Evolutionary conservation across 2,797 vertebrate species (phyloP).

Genomic region (Triplophysa bombifrons): DNA sequence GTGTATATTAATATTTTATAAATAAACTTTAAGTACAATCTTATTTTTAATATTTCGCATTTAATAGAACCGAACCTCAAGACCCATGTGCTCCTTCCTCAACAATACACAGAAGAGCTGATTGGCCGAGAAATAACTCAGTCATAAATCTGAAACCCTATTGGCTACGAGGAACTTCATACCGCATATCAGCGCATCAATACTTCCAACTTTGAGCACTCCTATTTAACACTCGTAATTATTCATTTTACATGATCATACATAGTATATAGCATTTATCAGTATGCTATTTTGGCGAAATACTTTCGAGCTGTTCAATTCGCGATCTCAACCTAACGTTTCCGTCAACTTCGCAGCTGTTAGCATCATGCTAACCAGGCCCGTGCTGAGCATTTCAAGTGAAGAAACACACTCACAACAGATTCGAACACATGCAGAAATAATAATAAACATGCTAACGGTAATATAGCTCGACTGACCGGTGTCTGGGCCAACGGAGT

Average conservation of each 20-base stretch:
- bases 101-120: slow-evolving; percentile 12
- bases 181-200: neutral
- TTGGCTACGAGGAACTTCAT: neutral
- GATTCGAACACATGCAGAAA: neutral
- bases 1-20: too few relatives aligned
- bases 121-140: slow-evolving; percentile 13
- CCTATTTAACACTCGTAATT: neutral
- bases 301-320: neutral
- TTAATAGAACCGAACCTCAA: neutral
- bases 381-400: neutral
- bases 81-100: neutral
- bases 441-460: neutral
- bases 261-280: too few relatives aligned
- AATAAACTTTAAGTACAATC: too few relatives aligned
- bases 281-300: neutral
- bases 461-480: slow-evolving; percentile 1
- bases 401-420: neutral
- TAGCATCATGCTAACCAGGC: slow-evolving; percentile 31
- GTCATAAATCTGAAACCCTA: neutral
- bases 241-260: neutral
- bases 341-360: neutral
- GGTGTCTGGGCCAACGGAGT: neutral
- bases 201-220: neutral
- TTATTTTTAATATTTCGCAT: too few relatives aligned
- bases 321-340: neutral